Evolutionary conservation across 2,888 invertebrate species (phyloP).

Genomic region (Temnothorax ravouxi): DNA sequence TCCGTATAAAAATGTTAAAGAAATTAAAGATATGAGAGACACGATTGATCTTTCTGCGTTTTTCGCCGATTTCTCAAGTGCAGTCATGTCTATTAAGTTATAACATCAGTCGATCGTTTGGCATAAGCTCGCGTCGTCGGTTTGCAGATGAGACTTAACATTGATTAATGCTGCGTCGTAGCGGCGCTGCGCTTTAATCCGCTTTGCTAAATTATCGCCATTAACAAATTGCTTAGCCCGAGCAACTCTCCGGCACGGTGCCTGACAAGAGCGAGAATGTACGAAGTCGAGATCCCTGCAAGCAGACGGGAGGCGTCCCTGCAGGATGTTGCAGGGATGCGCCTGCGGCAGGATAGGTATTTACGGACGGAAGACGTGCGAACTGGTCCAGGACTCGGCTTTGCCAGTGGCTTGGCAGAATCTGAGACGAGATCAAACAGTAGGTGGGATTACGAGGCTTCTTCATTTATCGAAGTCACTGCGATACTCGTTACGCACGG

Average conservation of each 20-base stretch:
- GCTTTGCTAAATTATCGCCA: conserved; percentile 69
- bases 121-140: conserved; percentile 27
- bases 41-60: background rate
- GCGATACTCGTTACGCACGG: background rate
- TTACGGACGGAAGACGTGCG: conserved; percentile 65
- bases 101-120: conserved; percentile 33
- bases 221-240: conserved; percentile 69
- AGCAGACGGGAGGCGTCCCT: background rate
- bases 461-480: conserved; percentile 31
- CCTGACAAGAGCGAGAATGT: conserved; percentile 29
- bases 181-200: conserved; percentile 59
- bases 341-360: conserved; percentile 45
- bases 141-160: conserved; percentile 51
- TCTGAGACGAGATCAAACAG: conserved; percentile 73
- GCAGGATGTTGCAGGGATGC: conserved; percentile 25
- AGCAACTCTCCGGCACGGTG: conserved; percentile 46
- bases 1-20: background rate
- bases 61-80: background rate
- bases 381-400: conserved; percentile 61
- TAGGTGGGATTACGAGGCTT: conserved; percentile 63
- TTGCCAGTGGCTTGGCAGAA: conserved; percentile 66
- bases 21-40: background rate
- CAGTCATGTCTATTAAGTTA: conserved; percentile 19
- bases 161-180: conserved; percentile 55
- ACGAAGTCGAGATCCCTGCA: conserved; percentile 1